phyloP scores from a whole-genome alignment of 2,113 vertebrate genomes.

The Hippoglossus stenolepis region DNA sequence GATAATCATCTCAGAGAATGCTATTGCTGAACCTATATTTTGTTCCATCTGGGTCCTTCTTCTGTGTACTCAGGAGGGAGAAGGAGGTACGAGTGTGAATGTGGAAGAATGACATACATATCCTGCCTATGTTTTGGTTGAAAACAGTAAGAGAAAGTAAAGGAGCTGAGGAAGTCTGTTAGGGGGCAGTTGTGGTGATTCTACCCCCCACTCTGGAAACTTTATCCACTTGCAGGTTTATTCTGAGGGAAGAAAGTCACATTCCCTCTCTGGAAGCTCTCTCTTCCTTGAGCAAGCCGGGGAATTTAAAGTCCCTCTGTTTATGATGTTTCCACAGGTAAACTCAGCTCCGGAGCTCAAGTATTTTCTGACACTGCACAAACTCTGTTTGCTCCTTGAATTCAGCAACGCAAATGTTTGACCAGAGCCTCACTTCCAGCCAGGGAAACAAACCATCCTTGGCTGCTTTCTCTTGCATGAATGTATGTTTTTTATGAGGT shows the following conservation, averaged over 20 bases:
- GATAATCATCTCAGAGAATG: no score
- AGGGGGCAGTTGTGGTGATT: conserved; percentile 40
- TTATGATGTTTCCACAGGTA: conserved; percentile 58
- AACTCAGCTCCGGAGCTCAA: conserved; percentile 17
- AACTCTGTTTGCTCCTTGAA: conserved; percentile 40
- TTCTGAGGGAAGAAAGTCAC: conserved; percentile 43
- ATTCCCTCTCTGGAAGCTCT: conserved; percentile 41
- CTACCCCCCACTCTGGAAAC: conserved; percentile 48
- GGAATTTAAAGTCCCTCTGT: conserved; percentile 38
- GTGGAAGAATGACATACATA: no score
- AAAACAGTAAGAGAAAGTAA: background rate
- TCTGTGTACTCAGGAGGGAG: no score
- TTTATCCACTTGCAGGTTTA: conserved; percentile 49
- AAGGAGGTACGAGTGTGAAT: no score
- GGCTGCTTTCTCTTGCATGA: conserved; percentile 22
- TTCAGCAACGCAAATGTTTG: conserved; percentile 64
- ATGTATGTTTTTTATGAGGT: conserved; percentile 15
- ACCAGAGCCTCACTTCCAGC: conserved; percentile 30
- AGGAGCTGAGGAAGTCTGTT: conserved; percentile 25
- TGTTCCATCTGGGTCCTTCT: no score
- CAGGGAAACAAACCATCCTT: conserved; percentile 45
- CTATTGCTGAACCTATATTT: no score
- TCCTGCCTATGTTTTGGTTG: no score
- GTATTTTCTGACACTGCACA: background rate
- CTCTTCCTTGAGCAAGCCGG: conserved; percentile 37